A percentile compares a stretch with the other conserved stretches of the same genome.
These are phyloP conservation scores for Podilymbus podiceps DNA, from an alignment of 2,113 vertebrate genomes.

Conservation along the genomic window DNA sequence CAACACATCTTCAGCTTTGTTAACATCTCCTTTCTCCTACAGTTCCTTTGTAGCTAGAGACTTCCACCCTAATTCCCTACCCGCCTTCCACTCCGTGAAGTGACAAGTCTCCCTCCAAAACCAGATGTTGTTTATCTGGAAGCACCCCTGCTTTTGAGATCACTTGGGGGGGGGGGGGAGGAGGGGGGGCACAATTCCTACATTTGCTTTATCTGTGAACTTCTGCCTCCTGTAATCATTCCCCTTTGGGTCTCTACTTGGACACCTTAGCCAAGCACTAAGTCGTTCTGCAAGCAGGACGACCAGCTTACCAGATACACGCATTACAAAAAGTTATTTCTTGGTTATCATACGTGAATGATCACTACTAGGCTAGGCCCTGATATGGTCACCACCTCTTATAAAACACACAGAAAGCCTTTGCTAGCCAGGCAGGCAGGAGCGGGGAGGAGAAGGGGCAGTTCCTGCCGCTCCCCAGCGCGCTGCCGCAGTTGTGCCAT, in stretches of 20 bases:
- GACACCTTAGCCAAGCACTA: not conserved
- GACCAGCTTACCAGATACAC: not conserved
- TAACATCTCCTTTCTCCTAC: not conserved
- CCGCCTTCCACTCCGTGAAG: not conserved
- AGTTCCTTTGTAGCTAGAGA: not conserved
- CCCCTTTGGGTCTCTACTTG: not conserved
- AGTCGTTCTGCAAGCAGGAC: not conserved
- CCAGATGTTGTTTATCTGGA: not conserved
- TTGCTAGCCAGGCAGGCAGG: not conserved
- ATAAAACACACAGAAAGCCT: not conserved
- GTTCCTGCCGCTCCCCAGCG: not conserved
- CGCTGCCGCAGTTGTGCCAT: not conserved
- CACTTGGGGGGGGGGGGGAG: accelerated
- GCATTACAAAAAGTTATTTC: not conserved
- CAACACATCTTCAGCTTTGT: not conserved
- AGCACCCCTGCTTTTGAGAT: not conserved
- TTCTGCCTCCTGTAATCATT: not conserved
- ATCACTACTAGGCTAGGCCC: not conserved
- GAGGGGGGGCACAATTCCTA: not conserved
- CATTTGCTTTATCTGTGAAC: not conserved
- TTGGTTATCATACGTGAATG: not conserved
- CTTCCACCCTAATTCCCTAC: not conserved
- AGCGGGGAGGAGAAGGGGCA: not conserved
- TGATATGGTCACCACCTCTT: not conserved
- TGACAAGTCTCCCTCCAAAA: not conserved